Base-by-base conservation (phyloP, 2,888 invertebrate species). In the Oegoconia quadripuncta region DNA sequence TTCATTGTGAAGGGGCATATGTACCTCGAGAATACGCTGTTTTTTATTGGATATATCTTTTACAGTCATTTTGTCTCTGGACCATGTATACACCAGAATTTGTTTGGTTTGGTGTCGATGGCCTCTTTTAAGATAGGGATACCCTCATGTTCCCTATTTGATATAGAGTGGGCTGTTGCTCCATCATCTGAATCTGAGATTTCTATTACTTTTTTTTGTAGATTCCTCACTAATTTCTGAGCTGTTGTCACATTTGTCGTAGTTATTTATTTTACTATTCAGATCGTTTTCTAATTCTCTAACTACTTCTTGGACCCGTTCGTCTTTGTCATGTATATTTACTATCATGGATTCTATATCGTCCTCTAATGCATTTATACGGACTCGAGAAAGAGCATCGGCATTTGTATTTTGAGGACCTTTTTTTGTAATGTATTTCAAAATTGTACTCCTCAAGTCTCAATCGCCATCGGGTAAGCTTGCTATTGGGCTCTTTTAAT, bases 71-170 rank as follows among this genome's bases (percentile, higher is more conserved):
- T 53, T 34, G 27, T 60, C 37, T 46, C 36, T 49, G 23, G 30
- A 28, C 52, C 57, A 59, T 2, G 33, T 37, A 13, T 33, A 34
- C 3, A 55, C 36, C 37, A 60, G 11, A 11, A 63, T 54, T 48
- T 62, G 63, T 54, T 56, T 0, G 61, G 50, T 34, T 67, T 61
- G 1, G 46, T 53, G 16, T 61, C 58, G 22, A 62, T 48, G 0
- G 62, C 55, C 45, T 64, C 60, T 0, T 60, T 18, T 23, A 59
- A 23, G 3, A 60, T 58, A 1, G 51, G 58, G 1, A 61, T 60
- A 2, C 48, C 54, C 4, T 39, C 20, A 7, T 34, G 23, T 34
- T 53, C 40, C 9, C 35, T 14, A 13, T 42, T n/a, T n/a, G n/a
- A n/a, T n/a, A n/a, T n/a, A n/a, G n/a, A n/a, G n/a, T n/a, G n/a